These are phyloP conservation scores for Philereme vetulata DNA, from an alignment of 2,888 invertebrate genomes.

Conservation along the genomic window DNA sequence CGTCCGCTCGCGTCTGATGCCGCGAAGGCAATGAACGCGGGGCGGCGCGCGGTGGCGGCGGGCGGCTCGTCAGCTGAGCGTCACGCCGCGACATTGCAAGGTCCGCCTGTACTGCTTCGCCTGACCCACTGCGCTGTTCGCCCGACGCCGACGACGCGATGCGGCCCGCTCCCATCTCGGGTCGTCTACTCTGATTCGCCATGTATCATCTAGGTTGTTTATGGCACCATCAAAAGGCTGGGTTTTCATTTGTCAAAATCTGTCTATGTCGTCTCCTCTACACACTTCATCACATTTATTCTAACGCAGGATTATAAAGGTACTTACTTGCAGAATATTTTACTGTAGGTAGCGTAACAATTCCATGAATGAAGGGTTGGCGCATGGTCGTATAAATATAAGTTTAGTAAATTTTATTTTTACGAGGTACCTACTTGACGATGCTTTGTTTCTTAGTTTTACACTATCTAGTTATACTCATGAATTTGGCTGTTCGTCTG, in stretches of 20 bases:
- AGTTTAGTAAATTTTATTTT: too few species aligned
- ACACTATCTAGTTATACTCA: too few species aligned
- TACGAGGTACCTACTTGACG: too few species aligned
- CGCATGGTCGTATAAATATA: not conserved
- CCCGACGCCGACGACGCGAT: constrained; percentile 28
- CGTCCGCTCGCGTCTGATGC: constrained; percentile 81
- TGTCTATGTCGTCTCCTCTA: not conserved
- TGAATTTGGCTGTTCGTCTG: too few species aligned
- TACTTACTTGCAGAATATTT: not conserved
- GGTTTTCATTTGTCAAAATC: not conserved
- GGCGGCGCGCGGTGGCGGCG: constrained; percentile 72
- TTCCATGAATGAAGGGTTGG: not conserved
- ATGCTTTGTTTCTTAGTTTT: too few species aligned
- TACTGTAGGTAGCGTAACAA: not conserved
- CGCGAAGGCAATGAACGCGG: constrained; percentile 88
- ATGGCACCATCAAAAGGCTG: constrained; percentile 7
- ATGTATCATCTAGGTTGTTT: constrained; percentile 18
- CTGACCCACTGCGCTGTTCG: constrained; percentile 75
- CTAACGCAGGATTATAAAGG: not conserved
- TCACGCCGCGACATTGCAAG: constrained; percentile 85
- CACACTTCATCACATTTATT: not conserved
- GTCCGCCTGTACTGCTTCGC: constrained; percentile 77
- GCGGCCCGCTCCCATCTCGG: constrained; percentile 33
- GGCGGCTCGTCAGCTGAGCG: constrained; percentile 82
- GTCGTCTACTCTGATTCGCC: constrained; percentile 25